Evolutionary conservation across 2,888 invertebrate species (phyloP), one percentile per base, ranked within the genome.

Genomic region (Operophtera brumata): DNA sequence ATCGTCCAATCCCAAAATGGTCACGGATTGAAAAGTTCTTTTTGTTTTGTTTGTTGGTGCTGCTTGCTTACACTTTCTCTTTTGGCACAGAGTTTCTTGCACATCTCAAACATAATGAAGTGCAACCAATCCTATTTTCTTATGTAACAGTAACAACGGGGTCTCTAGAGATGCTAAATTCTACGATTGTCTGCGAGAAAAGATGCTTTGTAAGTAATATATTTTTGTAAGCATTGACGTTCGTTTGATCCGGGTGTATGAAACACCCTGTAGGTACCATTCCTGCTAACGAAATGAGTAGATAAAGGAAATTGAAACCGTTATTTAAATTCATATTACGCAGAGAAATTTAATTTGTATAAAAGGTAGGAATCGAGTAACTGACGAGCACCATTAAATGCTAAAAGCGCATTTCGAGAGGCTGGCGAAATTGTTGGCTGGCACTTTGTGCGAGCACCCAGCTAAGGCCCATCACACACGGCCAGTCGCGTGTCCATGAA

Each of bases 321-420:
- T 51, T 55, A 55, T 55, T 56, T 56, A 43, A 55, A 50, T 56
- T 47, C 32, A 5, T 39, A 43, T 47, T 42, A 26, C 35, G 28
- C 32, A 11, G 12, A 42, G 14, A 34, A 42, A 35, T 46, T 39
- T 47, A 42, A 53, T 59, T 59, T 55, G 51, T 50, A 44, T 48
- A 55, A 54, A 48, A 45, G 41, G 43, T 28, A 30, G 41, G 34
- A 51, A 52, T 48, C 47, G 32, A 47, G 34, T 34, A 41, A 51
- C 40, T 34, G 20, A 44, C n/a, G 34, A 10, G 25, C 14, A 13
- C 34, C 43, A 14, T 34, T 13, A 20, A 20, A 53, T 39, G 25
- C n/a, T 47, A 35, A 44, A 39, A 14, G 37, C 2, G 40, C 35
- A 46, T 52, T 51, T 46, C 20, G 26, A 13, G 36, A 36, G 7